Evolutionary conservation across 35 echinoderm and acorn worm species (phyloP), one percentile per base, ranked within the genome.

Genomic region (Heliocidaris erythrogramma): DNA sequence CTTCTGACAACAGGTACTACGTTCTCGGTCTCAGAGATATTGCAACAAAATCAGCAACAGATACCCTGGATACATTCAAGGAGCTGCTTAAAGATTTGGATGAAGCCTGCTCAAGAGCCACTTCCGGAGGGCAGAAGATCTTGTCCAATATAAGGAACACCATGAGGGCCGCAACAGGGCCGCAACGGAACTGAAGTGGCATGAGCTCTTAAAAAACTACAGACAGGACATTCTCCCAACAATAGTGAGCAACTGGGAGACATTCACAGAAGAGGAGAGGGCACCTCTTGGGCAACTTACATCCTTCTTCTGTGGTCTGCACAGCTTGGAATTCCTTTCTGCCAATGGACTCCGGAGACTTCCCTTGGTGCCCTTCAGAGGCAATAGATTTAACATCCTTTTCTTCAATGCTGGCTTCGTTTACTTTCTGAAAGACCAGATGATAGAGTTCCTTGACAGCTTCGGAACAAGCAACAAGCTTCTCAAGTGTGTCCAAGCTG

Each of bases 111-210:
- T 13, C 7, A 13, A 27, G 50, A 9, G 65, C 93, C 17, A 85
- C 8, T 85, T 32, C 53, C 50, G 93, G 30, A 92, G 95, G 95
- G 7, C 49, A 94, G 27, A 89, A 91, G 31, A 42, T 96, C 3
- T 87, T 96, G 2, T 56, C 49, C 48, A 29, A 96, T 8, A 96
- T 96, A n/a, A 84, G 94, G 9, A 96, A 96, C 91, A 96, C 96
- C 8, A 96, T 96, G 96, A 48, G 16, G 1, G 96, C n/a, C n/a
- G n/a, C n/a, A n/a, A 96, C 90, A 42, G 94, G 11, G 96, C 96
- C 2, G 96, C 96, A 4, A 96, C 96, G 6, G 96, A 95, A 42
- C 90, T 92, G 7, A 92, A 92, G 48, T 92, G 90, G 90, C 90
- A 92, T 42, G 42, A 92, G 90, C 42, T 92, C 17, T 1, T 92